Evolutionary conservation across 2,888 invertebrate genomes (phyloP).

Genomic region (Cerceris ruficornis): DNA sequence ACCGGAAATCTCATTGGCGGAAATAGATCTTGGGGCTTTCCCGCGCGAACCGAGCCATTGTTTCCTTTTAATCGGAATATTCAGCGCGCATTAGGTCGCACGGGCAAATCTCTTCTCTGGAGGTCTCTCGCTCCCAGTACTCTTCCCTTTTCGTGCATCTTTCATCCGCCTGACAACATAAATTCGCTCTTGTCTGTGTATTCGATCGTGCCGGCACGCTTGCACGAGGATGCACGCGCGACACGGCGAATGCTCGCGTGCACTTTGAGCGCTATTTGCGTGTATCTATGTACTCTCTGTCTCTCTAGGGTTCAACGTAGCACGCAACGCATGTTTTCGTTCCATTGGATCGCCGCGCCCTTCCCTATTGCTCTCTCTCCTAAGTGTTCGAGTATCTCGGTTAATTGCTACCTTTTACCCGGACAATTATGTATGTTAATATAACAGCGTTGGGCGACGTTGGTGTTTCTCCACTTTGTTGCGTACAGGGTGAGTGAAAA

Average conservation of each 20-base stretch:
- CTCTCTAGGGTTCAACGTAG: slow-evolving; percentile 26
- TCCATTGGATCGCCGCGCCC: slow-evolving; percentile 30
- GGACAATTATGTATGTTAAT: slow-evolving; percentile 64
- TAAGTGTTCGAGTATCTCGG: slow-evolving; percentile 48
- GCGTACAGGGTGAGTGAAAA: not conserved
- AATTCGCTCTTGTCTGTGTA: slow-evolving; percentile 54
- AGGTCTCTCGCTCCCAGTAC: slow-evolving; percentile 3
- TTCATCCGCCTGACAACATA: slow-evolving; percentile 41
- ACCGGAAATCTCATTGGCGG: slow-evolving; percentile 44
- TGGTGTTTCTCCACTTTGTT: slow-evolving; percentile 38
- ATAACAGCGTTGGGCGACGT: slow-evolving; percentile 55
- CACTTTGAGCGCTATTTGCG: slow-evolving; percentile 3
- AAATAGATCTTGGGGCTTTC: slow-evolving; percentile 37
- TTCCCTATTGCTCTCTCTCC: slow-evolving; percentile 12
- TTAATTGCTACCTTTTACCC: slow-evolving; percentile 70
- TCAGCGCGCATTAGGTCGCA: slow-evolving; percentile 54
- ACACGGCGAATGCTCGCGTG: slow-evolving; percentile 25
- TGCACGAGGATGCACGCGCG: slow-evolving; percentile 26
- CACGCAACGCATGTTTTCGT: slow-evolving; percentile 39
- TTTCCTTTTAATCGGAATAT: slow-evolving; percentile 73
- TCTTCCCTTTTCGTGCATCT: not conserved
- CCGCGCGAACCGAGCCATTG: slow-evolving; percentile 63
- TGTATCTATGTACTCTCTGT: not conserved
- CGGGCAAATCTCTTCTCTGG: not conserved
- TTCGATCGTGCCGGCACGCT: slow-evolving; percentile 42